A percentile compares a stretch with the other conserved stretches of the same genome.
Evolutionary conservation across 2,113 vertebrate genomes (phyloP).

Genomic region (Corythaixoides concolor): DNA sequence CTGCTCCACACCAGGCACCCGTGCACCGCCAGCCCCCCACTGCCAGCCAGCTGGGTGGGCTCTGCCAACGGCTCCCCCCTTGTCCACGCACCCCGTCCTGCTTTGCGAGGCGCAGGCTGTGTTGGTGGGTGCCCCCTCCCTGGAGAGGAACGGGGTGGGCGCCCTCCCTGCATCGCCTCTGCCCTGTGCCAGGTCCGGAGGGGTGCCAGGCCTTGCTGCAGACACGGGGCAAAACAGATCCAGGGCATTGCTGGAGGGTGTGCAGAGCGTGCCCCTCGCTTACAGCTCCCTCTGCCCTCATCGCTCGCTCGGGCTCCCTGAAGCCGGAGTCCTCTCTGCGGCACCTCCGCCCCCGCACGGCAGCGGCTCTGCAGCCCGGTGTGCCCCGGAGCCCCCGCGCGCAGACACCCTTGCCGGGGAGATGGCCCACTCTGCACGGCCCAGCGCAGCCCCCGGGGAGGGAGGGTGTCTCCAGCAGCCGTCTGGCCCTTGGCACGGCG

Average conservation of each 20-base stretch:
- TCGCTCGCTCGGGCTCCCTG: fast-evolving
- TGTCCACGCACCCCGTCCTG: fast-evolving
- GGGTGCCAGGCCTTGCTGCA: background rate
- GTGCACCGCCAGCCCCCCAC: fast-evolving
- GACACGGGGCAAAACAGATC: fast-evolving
- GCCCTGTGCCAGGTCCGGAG: fast-evolving
- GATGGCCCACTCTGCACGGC: fast-evolving
- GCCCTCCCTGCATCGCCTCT: fast-evolving
- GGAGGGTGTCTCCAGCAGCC: background rate
- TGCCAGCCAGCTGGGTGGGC: fast-evolving
- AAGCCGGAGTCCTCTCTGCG: background rate
- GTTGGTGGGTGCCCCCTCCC: background rate
- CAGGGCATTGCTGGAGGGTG: background rate
- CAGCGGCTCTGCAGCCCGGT: background rate
- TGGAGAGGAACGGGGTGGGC: fast-evolving
- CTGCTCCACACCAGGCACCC: fast-evolving
- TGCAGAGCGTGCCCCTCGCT: background rate
- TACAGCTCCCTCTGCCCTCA: background rate
- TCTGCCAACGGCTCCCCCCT: background rate
- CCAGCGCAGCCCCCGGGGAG: background rate
- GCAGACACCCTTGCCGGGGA: background rate
- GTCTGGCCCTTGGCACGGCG: background rate
- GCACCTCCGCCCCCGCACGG: background rate
- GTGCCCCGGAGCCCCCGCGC: fast-evolving
- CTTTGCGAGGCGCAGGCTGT: background rate